Evolutionary conservation across 1,140 invertebrate genomes (phyloP), one percentile per base, ranked within the genome.

Genomic region (Gryllus bimaculatus): DNA sequence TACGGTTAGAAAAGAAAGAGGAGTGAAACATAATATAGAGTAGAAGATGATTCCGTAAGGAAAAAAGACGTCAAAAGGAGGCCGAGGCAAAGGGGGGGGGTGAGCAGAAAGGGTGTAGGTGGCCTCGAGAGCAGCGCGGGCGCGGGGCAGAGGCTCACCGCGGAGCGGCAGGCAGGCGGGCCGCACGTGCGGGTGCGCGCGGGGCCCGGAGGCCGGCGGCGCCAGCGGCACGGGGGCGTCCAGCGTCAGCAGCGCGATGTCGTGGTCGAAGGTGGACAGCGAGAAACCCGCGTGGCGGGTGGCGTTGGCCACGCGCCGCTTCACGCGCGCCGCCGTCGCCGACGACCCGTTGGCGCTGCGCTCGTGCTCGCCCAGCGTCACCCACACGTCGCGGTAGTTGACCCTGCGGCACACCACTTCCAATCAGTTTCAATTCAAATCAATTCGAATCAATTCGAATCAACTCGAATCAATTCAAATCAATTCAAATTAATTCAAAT

Each of bases 211-310:
- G 80, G 91, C 88, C 8, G 81, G 82, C 0, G 78, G 78, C 74
- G 89, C 89, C 66, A 91, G 87, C 8, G 89, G 85, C 2, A 94
- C 87, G 0, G 91, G 88, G n/a, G 87, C 82, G 80, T 91, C 88
- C 73, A 96, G 86, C 77, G 91, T 89, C 21, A 96, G 85, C 2
- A 96, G 85, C 0, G 93, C 94, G 78, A 96, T 94, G 82, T 96
- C 95, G 83, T 95, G 93, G 83, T 95, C 91, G 81, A 91, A 93
- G 3, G 89, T 93, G 21, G 87, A 87, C 2, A 88, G 83, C 84
- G 93, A 90, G 84, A 92, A 95, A 74, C 91, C 86, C 18, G 91
- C 89, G 82, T 95, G 94, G 39, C 15, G 47, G 12, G 8, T 77
- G 47, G 79, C 75, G 47, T 15, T 48, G 4, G 7, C 5, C 75